phyloP scores from a whole-genome alignment of 92 coral and sea anemone genomes.

The Nematostella vectensis region DNA sequence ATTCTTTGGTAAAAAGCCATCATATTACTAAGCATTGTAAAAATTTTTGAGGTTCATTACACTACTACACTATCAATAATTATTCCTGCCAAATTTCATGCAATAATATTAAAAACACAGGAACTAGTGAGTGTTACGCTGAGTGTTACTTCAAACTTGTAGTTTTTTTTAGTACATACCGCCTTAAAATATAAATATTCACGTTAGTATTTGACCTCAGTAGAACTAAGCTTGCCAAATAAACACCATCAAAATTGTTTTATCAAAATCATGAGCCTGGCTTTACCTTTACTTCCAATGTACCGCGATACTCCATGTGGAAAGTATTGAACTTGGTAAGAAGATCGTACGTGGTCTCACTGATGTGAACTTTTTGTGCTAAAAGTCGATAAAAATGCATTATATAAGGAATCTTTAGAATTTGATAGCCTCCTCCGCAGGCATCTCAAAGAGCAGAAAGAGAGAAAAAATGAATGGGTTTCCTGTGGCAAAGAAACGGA shows the following conservation, averaged over 20 bases:
- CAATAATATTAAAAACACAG: neutral
- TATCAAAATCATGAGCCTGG: neutral
- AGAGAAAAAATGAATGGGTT: neutral
- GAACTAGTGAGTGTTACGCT: too few species aligned
- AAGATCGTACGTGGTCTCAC: constrained; percentile 21
- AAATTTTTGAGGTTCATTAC: too few species aligned
- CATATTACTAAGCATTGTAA: too few species aligned
- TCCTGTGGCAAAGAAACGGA: neutral
- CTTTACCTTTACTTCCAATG: constrained; percentile 38
- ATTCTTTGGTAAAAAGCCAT: too few species aligned
- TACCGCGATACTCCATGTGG: constrained; percentile 22
- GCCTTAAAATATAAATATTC: too few species aligned
- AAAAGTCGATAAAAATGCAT: neutral
- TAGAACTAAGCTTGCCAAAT: too few species aligned
- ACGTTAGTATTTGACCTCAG: too few species aligned
- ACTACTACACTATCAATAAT: too few species aligned
- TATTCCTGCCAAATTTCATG: too few species aligned
- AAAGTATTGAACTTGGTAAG: constrained; percentile 6
- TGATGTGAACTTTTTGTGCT: constrained; percentile 45
- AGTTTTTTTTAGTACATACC: neutral
- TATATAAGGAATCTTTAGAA: neutral
- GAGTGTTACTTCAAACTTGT: neutral
- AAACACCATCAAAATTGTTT: neutral
- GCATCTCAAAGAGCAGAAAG: too few species aligned
- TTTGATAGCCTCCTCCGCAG: too few species aligned